A percentile compares a stretch with the other conserved stretches of the same genome.
Evolutionary conservation across 2,888 invertebrate species (phyloP).

Genomic region (Drosophila histrio): DNA sequence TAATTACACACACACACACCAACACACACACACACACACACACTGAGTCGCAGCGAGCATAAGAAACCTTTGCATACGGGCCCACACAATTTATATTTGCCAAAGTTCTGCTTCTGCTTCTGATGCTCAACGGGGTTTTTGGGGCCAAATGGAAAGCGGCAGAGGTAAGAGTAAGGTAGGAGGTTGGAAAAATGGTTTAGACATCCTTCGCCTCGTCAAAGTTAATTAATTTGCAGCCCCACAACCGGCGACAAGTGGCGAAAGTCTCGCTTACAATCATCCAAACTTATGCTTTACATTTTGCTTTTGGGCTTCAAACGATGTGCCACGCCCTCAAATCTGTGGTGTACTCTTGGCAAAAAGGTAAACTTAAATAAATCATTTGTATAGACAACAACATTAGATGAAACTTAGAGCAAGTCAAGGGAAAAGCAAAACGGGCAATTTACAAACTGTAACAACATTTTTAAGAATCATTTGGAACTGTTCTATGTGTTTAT

Average conservation of each 20-base stretch:
- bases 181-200: conserved; percentile 68
- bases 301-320: conserved; percentile 3
- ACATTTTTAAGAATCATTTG: background rate
- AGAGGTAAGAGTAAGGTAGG: background rate
- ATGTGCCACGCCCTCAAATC: conserved; percentile 47
- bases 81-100: conserved; percentile 76
- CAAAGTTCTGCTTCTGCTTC: conserved; percentile 56
- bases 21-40: conserved; percentile 17
- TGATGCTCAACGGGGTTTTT: conserved; percentile 28
- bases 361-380: conserved; percentile 42
- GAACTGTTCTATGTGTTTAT: background rate
- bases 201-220: conserved; percentile 75
- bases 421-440: background rate
- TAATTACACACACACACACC: conserved; percentile 75
- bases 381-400: conserved; percentile 26
- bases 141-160: background rate
- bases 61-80: conserved; percentile 70
- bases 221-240: conserved; percentile 74
- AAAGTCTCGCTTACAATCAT: conserved; percentile 54
- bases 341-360: conserved; percentile 13
- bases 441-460: background rate
- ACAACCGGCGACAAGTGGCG: conserved; percentile 50
- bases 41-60: background rate
- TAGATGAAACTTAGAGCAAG: background rate
- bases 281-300: conserved; percentile 24